Evolutionary conservation across 2,888 invertebrate genomes (phyloP), one percentile per base, ranked within the genome.

Genomic region (Cinara cedri): DNA sequence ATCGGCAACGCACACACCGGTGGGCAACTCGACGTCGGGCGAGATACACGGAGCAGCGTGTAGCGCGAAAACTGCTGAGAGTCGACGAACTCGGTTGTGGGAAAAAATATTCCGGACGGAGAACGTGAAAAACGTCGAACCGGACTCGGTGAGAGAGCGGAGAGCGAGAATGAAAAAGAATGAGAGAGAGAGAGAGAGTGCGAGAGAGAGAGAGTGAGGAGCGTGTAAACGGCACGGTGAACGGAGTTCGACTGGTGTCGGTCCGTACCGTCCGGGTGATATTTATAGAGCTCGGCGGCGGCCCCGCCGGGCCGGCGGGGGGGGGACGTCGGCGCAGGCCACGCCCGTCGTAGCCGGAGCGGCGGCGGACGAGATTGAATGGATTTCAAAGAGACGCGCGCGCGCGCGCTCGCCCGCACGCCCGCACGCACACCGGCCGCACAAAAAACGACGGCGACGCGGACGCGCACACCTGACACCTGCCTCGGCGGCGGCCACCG

Each of bases 401-500:
- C 74, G 74, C 71, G 63, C 65, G 51, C 75, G 55, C 72, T 16
- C 72, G 46, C 14, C 26, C 65, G 62, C 74, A 66, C 65, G 24
- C 4, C 14, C 16, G 21, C 54, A n/a, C 75, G 66, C 46, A 72
- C 66, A 49, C 63, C 49, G 24, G 42, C 54, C n/a, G 66, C 21
- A 51, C 19, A 19, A 1, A 8, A 9, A 14, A 19, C 55, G 42
- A 55, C 51, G 54, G 46, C 72, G 34, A 51, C 65, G 54, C 16
- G 44, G 66, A 66, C 66, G 44, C 76, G 76, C 68, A 78, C 78
- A 78, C 78, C 78, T 78, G 78, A 78, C 78, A 78, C 78, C 78
- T 78, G 78, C 78, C 70, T 78, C 78, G 60, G 19, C 74, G 74
- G 75, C 75, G 75, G 78, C 78, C 78, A 78, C 78, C 78, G 78